phyloP scores from a whole-genome alignment of 2,797 vertebrate genomes.

The Centroberyx gerrardi region DNA sequence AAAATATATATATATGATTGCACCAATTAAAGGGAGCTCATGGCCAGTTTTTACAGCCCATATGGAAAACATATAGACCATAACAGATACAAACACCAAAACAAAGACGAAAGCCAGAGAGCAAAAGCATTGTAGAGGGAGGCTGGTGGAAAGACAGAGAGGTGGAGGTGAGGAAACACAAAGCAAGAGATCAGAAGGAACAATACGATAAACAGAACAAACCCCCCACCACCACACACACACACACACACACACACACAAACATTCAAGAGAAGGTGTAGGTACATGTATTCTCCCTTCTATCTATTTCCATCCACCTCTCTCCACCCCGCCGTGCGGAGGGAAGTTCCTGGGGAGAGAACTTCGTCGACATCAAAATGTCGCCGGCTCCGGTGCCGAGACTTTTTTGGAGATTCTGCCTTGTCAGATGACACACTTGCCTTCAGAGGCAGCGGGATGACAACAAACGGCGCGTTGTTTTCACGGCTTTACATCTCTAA shows the following conservation, averaged over 20 bases:
- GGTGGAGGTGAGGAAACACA: background rate
- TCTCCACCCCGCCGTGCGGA: background rate
- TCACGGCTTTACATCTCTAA: conserved; percentile 42
- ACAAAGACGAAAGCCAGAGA: no score
- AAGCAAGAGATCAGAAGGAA: background rate
- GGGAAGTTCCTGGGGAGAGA: background rate
- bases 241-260: background rate
- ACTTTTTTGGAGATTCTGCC: background rate
- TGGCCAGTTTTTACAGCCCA: no score
- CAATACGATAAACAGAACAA: background rate
- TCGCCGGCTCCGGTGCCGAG: conserved; percentile 10
- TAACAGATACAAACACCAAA: no score
- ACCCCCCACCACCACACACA: background rate
- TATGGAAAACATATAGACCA: no score
- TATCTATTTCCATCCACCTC: conserved; percentile 22
- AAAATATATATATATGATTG: no score
- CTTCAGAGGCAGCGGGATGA: conserved; percentile 32
- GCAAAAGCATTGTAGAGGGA: background rate
- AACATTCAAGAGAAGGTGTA: background rate
- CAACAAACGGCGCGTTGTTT: conserved; percentile 26
- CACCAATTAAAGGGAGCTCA: no score
- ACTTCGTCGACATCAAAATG: conserved; percentile 30
- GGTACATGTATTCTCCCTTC: background rate
- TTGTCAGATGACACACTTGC: conserved; percentile 30
- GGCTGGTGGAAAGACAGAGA: background rate